Evolutionary conservation across 1,140 invertebrate genomes (phyloP).

Genomic region (Temnothorax longispinosus): DNA sequence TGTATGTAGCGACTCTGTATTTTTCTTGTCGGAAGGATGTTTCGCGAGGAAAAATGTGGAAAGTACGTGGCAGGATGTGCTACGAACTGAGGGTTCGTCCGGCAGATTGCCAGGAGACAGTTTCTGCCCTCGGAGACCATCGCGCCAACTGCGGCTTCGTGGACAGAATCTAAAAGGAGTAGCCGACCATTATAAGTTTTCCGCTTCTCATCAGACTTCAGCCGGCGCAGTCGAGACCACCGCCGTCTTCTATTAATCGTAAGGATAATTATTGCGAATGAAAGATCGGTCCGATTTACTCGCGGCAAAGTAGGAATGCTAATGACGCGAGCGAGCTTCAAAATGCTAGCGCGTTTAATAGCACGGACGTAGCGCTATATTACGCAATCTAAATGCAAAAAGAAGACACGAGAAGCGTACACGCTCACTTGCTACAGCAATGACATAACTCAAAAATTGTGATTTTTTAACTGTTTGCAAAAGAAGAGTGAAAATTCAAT

Average conservation of each 20-base stretch:
- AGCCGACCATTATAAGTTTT: constrained; percentile 63
- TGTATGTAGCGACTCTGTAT: constrained; percentile 64
- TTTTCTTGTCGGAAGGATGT: constrained; percentile 63
- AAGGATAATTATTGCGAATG: constrained; percentile 64
- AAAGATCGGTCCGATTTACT: constrained; percentile 47
- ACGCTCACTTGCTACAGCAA: background rate
- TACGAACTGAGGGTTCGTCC: constrained; percentile 58
- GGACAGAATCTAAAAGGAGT: constrained; percentile 75
- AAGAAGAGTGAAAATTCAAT: no score
- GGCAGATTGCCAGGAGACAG: constrained; percentile 78
- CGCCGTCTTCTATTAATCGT: constrained; percentile 64
- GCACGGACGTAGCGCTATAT: background rate
- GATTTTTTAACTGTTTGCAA: no score
- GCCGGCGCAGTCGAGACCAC: background rate
- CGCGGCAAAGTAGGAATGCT: constrained; percentile 41
- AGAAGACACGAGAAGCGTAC: background rate
- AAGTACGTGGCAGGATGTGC: constrained; percentile 56
- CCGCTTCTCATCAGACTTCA: constrained; percentile 56
- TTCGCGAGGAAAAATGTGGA: constrained; percentile 54
- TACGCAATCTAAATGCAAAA: background rate
- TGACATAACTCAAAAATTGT: no score
- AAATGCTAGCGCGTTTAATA: background rate
- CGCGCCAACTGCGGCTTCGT: constrained; percentile 71
- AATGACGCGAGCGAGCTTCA: constrained; percentile 27
- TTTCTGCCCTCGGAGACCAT: constrained; percentile 70